A percentile compares a stretch with the other conserved stretches of the same genome.
Conservation (phyloP, 2,113 vertebrate species). For the Garra rufa region DNA sequence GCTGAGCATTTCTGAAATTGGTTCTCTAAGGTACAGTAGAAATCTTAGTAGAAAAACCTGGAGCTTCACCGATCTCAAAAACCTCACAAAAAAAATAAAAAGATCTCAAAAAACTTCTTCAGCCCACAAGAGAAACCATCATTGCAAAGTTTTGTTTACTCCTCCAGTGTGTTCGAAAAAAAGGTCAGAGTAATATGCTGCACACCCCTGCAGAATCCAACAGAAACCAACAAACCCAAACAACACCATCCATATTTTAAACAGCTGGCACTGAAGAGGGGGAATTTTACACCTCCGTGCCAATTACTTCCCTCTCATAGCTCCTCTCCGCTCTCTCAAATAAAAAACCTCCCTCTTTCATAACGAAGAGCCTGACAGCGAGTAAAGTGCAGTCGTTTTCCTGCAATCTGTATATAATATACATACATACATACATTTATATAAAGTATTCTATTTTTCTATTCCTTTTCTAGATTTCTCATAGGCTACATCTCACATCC, state of each 20-base stretch:
- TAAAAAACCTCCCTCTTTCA: slow-evolving; percentile 58
- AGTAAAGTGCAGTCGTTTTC: slow-evolving; percentile 44
- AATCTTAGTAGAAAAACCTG: background rate
- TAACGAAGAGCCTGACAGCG: slow-evolving; percentile 54
- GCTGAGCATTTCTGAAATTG: background rate
- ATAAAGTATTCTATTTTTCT: slow-evolving; percentile 38
- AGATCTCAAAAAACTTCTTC: slow-evolving; percentile 53
- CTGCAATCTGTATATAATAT: background rate
- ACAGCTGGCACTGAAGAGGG: slow-evolving; percentile 75
- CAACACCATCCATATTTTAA: slow-evolving; percentile 84
- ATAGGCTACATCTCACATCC: slow-evolving; percentile 71
- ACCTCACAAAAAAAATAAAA: background rate
- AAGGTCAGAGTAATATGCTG: slow-evolving; percentile 78
- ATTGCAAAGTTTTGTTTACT: slow-evolving; percentile 77
- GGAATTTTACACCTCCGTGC: slow-evolving; percentile 73
- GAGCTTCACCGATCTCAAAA: slow-evolving; percentile 35
- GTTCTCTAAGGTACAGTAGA: background rate
- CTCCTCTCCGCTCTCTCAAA: slow-evolving; percentile 61
- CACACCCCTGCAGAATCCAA: slow-evolving; percentile 73
- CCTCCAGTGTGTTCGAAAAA: slow-evolving; percentile 74
- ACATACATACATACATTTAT: background rate
- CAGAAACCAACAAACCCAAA: slow-evolving; percentile 75
- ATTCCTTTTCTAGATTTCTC: slow-evolving; percentile 68
- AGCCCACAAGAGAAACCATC: slow-evolving; percentile 55
- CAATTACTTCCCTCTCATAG: slow-evolving; percentile 78